phyloP scores from a whole-genome alignment of 1,140 invertebrate genomes.

The Coelopa frigida region DNA sequence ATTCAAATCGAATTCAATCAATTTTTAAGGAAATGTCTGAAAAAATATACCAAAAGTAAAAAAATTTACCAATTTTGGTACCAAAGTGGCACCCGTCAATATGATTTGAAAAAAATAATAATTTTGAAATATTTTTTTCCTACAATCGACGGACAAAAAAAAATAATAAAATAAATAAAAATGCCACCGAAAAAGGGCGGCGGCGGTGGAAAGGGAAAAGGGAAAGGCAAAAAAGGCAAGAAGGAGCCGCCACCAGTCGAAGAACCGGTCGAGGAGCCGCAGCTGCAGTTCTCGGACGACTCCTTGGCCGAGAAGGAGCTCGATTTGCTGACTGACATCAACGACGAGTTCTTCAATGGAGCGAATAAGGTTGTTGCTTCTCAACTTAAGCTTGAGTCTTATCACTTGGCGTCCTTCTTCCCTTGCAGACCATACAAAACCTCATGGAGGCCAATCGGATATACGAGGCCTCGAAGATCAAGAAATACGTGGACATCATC shows the following conservation, averaged over 20 bases:
- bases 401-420: neutral
- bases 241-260: conserved; percentile 5
- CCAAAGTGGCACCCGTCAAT: no score
- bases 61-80: no score
- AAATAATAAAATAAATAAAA: conserved; percentile 1
- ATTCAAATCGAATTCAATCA: no score
- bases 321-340: conserved; percentile 26
- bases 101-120: no score
- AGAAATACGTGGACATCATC: conserved; percentile 26
- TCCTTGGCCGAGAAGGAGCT: conserved; percentile 15
- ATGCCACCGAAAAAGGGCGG: conserved; percentile 10
- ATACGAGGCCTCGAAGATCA: conserved; percentile 25
- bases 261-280: neutral
- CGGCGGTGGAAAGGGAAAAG: neutral
- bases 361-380: conserved; percentile 20
- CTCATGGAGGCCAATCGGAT: conserved; percentile 24
- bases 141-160: no score
- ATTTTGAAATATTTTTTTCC: no score
- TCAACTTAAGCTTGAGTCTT: no score
- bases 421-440: conserved; percentile 22
- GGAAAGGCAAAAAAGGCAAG: conserved; percentile 11
- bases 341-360: conserved; percentile 26
- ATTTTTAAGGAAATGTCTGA: no score
- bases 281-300: conserved; percentile 14
- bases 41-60: no score